phyloP scores from a whole-genome alignment of 2,797 vertebrate genomes.

The Amphiprion clarkii region DNA sequence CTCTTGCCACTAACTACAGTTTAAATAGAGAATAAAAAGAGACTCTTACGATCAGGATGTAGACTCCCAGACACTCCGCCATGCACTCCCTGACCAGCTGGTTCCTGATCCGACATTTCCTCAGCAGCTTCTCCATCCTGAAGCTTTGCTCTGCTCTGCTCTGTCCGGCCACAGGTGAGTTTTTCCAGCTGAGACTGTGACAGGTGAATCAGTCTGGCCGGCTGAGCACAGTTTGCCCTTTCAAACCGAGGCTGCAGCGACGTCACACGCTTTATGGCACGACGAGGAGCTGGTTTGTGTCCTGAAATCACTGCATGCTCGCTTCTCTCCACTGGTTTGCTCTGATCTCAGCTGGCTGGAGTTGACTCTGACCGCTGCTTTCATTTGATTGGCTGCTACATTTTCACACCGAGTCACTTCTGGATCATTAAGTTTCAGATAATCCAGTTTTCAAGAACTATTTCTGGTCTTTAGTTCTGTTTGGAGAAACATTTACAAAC shows the following conservation, averaged over 20 bases:
- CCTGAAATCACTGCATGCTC: not conserved
- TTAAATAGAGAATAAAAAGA: not conserved
- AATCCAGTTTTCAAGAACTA: not conserved
- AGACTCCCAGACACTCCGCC: conserved; percentile 84
- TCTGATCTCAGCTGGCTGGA: conserved; percentile 35
- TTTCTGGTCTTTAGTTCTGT: too few species aligned
- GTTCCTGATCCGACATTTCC: conserved; percentile 75
- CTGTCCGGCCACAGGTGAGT: conserved; percentile 9
- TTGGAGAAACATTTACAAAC: too few species aligned
- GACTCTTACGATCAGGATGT: conserved; percentile 83
- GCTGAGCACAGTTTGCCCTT: conserved; percentile 63
- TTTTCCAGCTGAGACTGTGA: conserved; percentile 1
- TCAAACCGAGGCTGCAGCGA: conserved; percentile 43
- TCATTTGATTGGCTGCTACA: conserved; percentile 18
- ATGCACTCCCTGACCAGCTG: conserved; percentile 80
- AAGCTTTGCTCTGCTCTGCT: conserved; percentile 14
- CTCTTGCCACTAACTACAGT: not conserved
- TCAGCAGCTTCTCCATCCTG: conserved; percentile 77
- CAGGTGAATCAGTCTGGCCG: conserved; percentile 22
- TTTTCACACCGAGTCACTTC: not conserved
- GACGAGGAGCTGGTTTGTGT: not conserved
- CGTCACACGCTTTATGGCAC: conserved; percentile 73
- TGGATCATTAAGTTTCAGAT: too few species aligned
- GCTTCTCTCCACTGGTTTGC: not conserved
- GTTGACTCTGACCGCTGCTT: conserved; percentile 33